Percentiles rank a stretch among this genome's conserved stretches.
phyloP scores from a whole-genome alignment of 2,888 invertebrate genomes.

The Drosophila acutilabella region DNA sequence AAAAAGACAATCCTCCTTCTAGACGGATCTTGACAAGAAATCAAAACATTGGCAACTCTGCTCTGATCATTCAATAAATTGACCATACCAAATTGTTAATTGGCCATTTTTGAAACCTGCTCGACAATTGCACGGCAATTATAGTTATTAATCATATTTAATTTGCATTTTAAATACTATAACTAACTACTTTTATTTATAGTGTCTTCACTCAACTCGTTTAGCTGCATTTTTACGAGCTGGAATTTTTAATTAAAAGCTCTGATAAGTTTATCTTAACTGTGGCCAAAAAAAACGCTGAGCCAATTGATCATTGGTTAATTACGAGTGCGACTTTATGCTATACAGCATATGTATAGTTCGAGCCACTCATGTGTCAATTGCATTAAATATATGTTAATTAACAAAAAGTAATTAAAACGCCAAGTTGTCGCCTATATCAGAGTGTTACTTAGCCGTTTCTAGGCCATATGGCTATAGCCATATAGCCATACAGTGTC shows the following conservation, averaged over 20 bases:
- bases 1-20: conserved; percentile 34
- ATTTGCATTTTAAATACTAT: conserved; percentile 3
- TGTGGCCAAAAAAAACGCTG: conserved; percentile 18
- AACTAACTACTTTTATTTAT: background rate
- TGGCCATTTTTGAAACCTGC: conserved; percentile 27
- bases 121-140: conserved; percentile 25
- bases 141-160: conserved; percentile 5
- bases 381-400: conserved; percentile 61
- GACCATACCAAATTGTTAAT: conserved; percentile 39
- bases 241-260: background rate
- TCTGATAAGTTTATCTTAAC: conserved; percentile 19
- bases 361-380: conserved; percentile 60
- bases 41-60: conserved; percentile 16
- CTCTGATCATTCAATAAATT: conserved; percentile 6
- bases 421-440: conserved; percentile 53
- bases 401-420: conserved; percentile 67
- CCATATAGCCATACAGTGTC: conserved; percentile 1
- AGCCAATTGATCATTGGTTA: conserved; percentile 45
- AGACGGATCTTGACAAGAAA: conserved; percentile 35
- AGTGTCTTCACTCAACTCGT: background rate
- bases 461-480: conserved; percentile 61
- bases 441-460: conserved; percentile 28
- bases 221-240: conserved; percentile 2
- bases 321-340: conserved; percentile 17
- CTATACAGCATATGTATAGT: conserved; percentile 16